Conservation (phyloP, 2,888 invertebrate species). For the Anthoptus insignis region DNA sequence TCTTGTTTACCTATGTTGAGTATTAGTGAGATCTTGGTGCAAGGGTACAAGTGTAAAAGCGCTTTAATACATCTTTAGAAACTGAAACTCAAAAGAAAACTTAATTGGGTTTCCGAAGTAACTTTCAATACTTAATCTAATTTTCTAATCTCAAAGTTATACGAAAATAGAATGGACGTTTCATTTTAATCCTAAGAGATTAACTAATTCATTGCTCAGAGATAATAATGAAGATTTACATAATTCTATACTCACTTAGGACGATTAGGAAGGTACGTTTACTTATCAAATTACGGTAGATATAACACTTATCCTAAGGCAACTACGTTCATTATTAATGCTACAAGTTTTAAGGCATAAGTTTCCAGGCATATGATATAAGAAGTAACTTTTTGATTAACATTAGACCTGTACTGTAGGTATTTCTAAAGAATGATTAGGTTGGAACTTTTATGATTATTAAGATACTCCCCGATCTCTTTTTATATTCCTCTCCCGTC, state of each 20-base stretch:
- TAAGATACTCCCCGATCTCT: too few species aligned
- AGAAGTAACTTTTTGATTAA: background rate
- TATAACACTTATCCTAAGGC: background rate
- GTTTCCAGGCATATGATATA: background rate
- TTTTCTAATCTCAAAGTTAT: slow-evolving; percentile 12
- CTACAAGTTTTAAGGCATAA: background rate
- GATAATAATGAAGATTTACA: slow-evolving; percentile 27
- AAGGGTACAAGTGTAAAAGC: too few species aligned
- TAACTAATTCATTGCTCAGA: slow-evolving; percentile 25
- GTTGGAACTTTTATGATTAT: too few species aligned
- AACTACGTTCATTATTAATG: background rate
- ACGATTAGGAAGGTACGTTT: slow-evolving; percentile 15
- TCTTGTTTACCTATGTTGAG: background rate
- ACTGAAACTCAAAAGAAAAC: background rate
- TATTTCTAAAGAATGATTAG: too few species aligned
- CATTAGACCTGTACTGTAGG: too few species aligned
- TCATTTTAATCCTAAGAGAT: slow-evolving; percentile 20
- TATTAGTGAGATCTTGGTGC: too few species aligned
- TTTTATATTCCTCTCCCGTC: too few species aligned
- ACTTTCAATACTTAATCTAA: background rate
- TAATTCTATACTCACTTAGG: slow-evolving; percentile 20
- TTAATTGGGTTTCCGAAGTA: too few species aligned
- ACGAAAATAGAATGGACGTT: slow-evolving; percentile 18
- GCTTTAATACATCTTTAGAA: too few species aligned
- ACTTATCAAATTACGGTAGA: slow-evolving; percentile 11